Evolutionary conservation across 2,888 invertebrate species (phyloP), one percentile per base, ranked within the genome.

Genomic region (Macrophya alboannulata): DNA sequence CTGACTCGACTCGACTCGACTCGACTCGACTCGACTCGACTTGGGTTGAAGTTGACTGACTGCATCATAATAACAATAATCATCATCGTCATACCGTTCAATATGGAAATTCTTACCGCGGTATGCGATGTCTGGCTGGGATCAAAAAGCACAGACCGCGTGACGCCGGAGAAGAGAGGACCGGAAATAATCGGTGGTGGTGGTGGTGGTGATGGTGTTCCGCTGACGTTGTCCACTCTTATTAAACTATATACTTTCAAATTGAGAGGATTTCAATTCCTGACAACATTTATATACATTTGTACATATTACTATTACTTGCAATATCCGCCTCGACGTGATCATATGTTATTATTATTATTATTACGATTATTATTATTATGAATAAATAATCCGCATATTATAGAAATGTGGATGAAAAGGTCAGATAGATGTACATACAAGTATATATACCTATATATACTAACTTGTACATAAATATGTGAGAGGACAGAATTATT

Each of bases 91-190:
- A 62, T 62, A 25, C 62, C 62, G 62, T 62, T 62, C 62, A 74
- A 74, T 74, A 74, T 74, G 43, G 43, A 74, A 74, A 74, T 74
- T 74, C 45, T 40, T 25, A 21, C 40, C 12, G 40, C 71, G 71
- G 40, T 25, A 71, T 71, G 21, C 72, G 43, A 74, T 43, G 43
- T 45, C 72, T 45, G 45, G 72, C 43, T 31, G 37, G 37, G 31
- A 68, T 43, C 72, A 45, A 45, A 43, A 45, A 37, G 31, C 37
- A 31, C 72, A 74, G 72, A 74, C 72, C 72, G 72, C 72, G 72
- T 74, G 72, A 74, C 72, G 72, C 72, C 72, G 45, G 31, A 31
- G 31, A 31, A 74, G 21, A 40, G 40, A 45, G n/a, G 31, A 74
- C 72, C 72, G 72, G 45, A 74, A 74, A 74, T 74, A 74, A 74